phyloP scores from a whole-genome alignment of 2,797 vertebrate species.

The Sebastes diaconus region DNA sequence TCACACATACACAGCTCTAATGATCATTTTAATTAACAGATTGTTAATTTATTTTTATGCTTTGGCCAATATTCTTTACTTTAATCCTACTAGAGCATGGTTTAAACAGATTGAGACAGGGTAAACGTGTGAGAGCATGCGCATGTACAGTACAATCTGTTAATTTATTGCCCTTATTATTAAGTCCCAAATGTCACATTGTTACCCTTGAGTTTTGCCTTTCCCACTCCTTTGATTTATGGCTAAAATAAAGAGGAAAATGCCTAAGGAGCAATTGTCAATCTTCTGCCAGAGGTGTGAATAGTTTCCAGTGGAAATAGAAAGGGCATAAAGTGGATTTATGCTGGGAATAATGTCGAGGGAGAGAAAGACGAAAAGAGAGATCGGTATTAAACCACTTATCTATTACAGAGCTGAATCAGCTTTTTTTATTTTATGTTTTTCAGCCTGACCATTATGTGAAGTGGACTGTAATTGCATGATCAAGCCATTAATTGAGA shows the following conservation, averaged over 20 bases:
- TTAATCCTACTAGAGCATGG: not conserved
- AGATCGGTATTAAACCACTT: not conserved
- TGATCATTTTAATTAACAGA: not conserved
- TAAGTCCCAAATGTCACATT: conserved; percentile 36
- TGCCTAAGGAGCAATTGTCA: conserved; percentile 40
- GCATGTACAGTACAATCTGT: not conserved
- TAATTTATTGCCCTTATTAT: conserved; percentile 40
- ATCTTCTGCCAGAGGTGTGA: conserved; percentile 21
- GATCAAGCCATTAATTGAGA: not conserved
- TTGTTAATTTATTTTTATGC: not conserved
- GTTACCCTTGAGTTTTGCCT: conserved; percentile 20
- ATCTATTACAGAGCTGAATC: not conserved
- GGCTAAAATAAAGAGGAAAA: conserved; percentile 33
- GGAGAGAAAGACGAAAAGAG: not conserved
- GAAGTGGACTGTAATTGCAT: not conserved
- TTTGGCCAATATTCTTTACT: not conserved
- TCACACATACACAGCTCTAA: not conserved
- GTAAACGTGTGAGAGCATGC: not conserved
- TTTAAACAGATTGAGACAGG: not conserved
- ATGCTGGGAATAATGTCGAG: conserved; percentile 16
- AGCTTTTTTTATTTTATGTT: not conserved
- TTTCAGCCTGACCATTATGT: not conserved
- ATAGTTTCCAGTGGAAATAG: conserved; percentile 33
- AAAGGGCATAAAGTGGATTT: conserved; percentile 46
- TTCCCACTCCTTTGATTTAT: conserved; percentile 45